A percentile compares a stretch with the other conserved stretches of the same genome.
These are phyloP conservation scores for Hoplodrina ambigua DNA, from an alignment of 2,888 invertebrate genomes.

Conservation along the genomic window DNA sequence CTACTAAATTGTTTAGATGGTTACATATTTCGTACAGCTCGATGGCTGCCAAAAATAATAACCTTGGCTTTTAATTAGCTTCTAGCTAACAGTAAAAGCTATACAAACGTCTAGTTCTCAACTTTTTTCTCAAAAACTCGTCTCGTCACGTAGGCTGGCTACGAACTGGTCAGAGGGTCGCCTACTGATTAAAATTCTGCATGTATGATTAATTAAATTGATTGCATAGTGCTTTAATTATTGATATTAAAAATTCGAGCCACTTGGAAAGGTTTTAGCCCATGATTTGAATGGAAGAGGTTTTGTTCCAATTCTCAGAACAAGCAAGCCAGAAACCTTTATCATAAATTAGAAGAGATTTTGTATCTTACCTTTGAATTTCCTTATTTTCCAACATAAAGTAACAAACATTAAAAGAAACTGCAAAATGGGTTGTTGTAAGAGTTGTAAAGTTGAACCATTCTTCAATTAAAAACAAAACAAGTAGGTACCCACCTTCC, in stretches of 20 bases:
- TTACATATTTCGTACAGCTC: slow-evolving; percentile 42
- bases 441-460: no score
- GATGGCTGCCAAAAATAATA: slow-evolving; percentile 61
- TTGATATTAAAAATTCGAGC: slow-evolving; percentile 8
- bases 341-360: no score
- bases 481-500: no score
- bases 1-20: slow-evolving; percentile 45
- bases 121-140: slow-evolving; percentile 23
- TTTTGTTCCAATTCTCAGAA: not conserved
- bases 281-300: not conserved
- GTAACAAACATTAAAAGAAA: no score
- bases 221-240: slow-evolving; percentile 24
- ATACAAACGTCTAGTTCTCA: slow-evolving; percentile 39
- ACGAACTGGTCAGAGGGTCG: not conserved
- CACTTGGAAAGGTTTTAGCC: not conserved
- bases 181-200: not conserved
- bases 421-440: no score
- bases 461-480: no score
- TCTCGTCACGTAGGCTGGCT: slow-evolving; percentile 13
- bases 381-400: no score
- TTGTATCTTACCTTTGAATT: no score
- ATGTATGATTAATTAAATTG: slow-evolving; percentile 22
- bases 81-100: slow-evolving; percentile 58
- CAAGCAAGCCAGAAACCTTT: not conserved
- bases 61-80: slow-evolving; percentile 68